Percentiles rank a stretch among this genome's conserved stretches.
Evolutionary conservation across 2,888 invertebrate genomes (phyloP).

Genomic region (Omphaloscelis lunosa): DNA sequence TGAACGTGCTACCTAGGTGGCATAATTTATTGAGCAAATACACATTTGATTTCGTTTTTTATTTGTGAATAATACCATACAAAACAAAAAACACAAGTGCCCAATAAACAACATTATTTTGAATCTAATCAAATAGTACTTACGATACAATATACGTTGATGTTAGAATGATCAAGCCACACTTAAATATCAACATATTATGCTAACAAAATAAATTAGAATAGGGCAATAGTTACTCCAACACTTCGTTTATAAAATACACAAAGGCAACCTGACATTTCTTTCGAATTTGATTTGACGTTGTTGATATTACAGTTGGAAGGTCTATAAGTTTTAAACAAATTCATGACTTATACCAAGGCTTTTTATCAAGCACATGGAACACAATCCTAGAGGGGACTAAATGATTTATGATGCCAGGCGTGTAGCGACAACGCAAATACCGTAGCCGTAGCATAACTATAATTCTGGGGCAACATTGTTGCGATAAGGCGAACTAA

Average conservation of each 20-base stretch:
- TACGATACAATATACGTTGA: constrained; percentile 86
- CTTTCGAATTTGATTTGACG: constrained; percentile 58
- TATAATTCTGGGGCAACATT: no score
- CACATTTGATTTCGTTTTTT: constrained; percentile 25
- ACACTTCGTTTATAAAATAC: constrained; percentile 42
- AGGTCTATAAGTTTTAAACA: constrained; percentile 8
- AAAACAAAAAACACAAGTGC: constrained; percentile 31
- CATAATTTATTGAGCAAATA: constrained; percentile 43
- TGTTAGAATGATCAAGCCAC: constrained; percentile 82
- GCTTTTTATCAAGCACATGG: constrained; percentile 17
- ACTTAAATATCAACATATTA: constrained; percentile 87
- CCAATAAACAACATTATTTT: constrained; percentile 14
- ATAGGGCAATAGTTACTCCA: constrained; percentile 44
- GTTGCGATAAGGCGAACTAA: no score
- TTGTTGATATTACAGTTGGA: constrained; percentile 18
- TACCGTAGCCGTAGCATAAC: no score
- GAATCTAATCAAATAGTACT: constrained; percentile 70
- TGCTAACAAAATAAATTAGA: constrained; percentile 62
- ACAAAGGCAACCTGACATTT: constrained; percentile 43
- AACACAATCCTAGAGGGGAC: no score
- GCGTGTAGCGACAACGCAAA: no score
- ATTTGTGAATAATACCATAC: constrained; percentile 15
- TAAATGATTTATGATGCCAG: no score
- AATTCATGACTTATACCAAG: background rate
- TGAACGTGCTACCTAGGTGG: constrained; percentile 27